Base-by-base conservation (phyloP, 2,888 invertebrate species). In the Trachelus stipa region DNA sequence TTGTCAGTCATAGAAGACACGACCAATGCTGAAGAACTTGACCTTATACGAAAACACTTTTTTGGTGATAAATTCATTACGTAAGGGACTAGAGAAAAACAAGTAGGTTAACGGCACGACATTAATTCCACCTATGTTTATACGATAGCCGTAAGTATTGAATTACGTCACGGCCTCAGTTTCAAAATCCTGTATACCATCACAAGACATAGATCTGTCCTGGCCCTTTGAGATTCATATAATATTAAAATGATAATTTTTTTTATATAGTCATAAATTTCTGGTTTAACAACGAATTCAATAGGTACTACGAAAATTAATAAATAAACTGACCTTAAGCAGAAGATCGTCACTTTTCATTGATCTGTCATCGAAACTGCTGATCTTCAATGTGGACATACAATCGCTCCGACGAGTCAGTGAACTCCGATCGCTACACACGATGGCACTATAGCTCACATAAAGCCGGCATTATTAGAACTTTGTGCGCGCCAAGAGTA, bases 401-500 rank as follows among this genome's bases (percentile, higher is more conserved):
- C 23, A 56, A 56, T 56, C 15, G 2, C 9, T 56, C 56, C 1
- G 56, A 23, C 71, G 12, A 71, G 71, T 71, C 71, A 31, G 74
- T 37, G 34, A 75, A 74, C 73, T 68, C 74, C 73, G 79, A 76
- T 74, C 30, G 76, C 37, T 78, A 78, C 69, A 77, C 73, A 68
- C 56, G 71, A 71, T 35, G 56, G 73, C 71, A 56, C 73, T 9
- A n/a, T 71, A 73, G 71, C 40, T 78, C 78, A 84, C 83, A 89
- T 88, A 90, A 88, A 88, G 88, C 87, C 84, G 85, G 85, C 89
- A 89, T 89, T 90, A 89, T 90, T 89, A 89, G 88, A 89, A 88
- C 86, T 84, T 85, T 84, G 85, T 83, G 83, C 85, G 81, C 83
- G 85, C 83, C 71, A 79, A 78, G 77, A 77, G 76, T 77, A 77